Percentiles rank a stretch among this genome's conserved stretches.
These are phyloP conservation scores for Protula sp. DNA, from an alignment of 2,888 invertebrate species.

Conservation along the genomic window DNA sequence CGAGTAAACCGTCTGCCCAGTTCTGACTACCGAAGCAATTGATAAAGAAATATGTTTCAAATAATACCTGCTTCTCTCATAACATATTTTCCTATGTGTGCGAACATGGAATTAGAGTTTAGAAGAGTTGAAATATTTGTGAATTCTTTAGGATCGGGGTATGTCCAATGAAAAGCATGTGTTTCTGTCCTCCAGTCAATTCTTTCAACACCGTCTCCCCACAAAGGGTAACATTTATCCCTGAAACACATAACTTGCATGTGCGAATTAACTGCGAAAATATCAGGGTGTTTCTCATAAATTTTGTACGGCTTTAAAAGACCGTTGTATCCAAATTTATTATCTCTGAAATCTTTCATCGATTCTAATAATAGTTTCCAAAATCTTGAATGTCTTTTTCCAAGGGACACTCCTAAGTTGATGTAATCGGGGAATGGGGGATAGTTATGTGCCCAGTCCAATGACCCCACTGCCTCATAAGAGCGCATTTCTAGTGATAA, in stretches of 20 bases:
- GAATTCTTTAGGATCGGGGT: background rate
- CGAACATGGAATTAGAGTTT: background rate
- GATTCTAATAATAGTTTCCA: constrained; percentile 7
- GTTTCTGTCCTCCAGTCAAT: background rate
- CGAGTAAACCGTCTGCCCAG: no score
- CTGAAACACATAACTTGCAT: constrained; percentile 24
- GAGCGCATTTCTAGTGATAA: constrained; percentile 17
- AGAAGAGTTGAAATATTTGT: background rate
- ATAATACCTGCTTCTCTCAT: background rate
- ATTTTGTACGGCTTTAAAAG: constrained; percentile 15
- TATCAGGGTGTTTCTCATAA: constrained; percentile 36
- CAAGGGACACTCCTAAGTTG: constrained; percentile 27
- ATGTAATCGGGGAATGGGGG: constrained; percentile 21
- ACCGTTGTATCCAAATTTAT: constrained; percentile 15
- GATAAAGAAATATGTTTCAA: background rate
- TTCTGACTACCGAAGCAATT: no score
- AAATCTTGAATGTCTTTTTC: constrained; percentile 21
- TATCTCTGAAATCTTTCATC: constrained; percentile 6
- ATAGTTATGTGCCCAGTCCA: constrained; percentile 31
- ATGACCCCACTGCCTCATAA: constrained; percentile 32
- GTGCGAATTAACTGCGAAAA: constrained; percentile 28
- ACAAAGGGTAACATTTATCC: background rate
- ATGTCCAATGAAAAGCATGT: background rate
- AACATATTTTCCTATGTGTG: background rate
- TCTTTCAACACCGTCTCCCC: background rate